Evolutionary conservation across 1,140 invertebrate species (phyloP), one percentile per base, ranked within the genome.

Genomic region (Aphidius ervi): DNA sequence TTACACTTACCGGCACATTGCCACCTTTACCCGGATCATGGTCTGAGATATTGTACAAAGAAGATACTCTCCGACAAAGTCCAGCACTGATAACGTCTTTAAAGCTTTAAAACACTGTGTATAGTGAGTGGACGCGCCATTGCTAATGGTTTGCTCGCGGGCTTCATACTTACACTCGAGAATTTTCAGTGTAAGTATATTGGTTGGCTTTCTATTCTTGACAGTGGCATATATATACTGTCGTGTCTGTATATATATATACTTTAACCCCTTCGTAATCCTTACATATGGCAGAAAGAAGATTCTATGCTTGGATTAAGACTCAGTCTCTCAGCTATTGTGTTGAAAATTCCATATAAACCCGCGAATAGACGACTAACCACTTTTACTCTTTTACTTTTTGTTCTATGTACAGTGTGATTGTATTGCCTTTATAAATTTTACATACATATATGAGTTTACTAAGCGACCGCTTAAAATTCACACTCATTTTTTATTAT

Each of bases 211-310:
- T 31, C 23, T 31, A 31, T 31, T 31, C 23, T 31, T 31, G 23
- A 31, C 23, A 31, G 2, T 31, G 23, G 23, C 23, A 31, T 31
- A 31, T 31, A 31, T 4, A 31, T 2, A 3, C 2, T 31, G 23
- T 31, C 23, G 23, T 31, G 23, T 31, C 23, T 31, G 23, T 31
- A 16, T 0, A 16, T 16, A 16, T 16, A 16, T 16, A 16, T 16
- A 31, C 23, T 31, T 31, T 31, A 31, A 31, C 23, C 64, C 65
- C 42, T 59, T 52, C 39, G 64, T 75, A 77, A 77, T 75, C 75
- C 74, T 74, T 75, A 73, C 72, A 70, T 74, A 74, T 69, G 69
- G 64, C 66, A 40, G 6, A 64, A 47, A 20, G 41, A 61, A 71
- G 72, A 74, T 75, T 68, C 63, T 59, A 23, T 41, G 47, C 45